These are phyloP conservation scores for Cerceris ruficornis DNA, from an alignment of 2,888 invertebrate genomes.

Conservation along the genomic window DNA sequence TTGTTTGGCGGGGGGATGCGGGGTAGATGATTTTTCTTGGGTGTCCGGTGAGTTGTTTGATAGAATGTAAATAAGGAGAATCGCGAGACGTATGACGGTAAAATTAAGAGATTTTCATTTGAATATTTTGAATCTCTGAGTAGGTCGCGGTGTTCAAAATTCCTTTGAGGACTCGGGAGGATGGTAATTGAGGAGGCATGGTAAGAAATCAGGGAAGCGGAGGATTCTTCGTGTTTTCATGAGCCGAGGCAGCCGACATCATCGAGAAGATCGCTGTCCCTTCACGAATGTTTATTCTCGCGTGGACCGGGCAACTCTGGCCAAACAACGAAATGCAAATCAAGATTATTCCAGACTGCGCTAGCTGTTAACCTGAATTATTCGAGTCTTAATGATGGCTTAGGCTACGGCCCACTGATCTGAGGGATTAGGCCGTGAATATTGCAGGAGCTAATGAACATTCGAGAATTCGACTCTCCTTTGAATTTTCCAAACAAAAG, in stretches of 20 bases:
- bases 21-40: too few species aligned
- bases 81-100: too few species aligned
- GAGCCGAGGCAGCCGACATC: conserved; percentile 54
- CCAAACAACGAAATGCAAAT: conserved; percentile 80
- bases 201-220: conserved; percentile 13
- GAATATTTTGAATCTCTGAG: too few species aligned
- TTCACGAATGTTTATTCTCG: conserved; percentile 75
- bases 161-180: too few species aligned
- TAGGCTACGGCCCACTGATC: conserved; percentile 80
- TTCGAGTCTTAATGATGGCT: conserved; percentile 82
- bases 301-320: conserved; percentile 61
- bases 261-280: conserved; percentile 58
- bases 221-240: conserved; percentile 43
- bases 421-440: conserved; percentile 81
- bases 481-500: conserved; percentile 65
- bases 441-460: conserved; percentile 80
- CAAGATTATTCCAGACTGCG: conserved; percentile 78
- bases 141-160: too few species aligned
- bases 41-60: too few species aligned
- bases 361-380: conserved; percentile 81
- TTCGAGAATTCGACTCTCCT: conserved; percentile 72
- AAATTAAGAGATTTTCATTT: too few species aligned
- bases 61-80: too few species aligned
- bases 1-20: too few species aligned
- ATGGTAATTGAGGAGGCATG: not conserved